These are phyloP conservation scores for Cryptus armator DNA, from an alignment of 2,888 invertebrate genomes.

Conservation along the genomic window DNA sequence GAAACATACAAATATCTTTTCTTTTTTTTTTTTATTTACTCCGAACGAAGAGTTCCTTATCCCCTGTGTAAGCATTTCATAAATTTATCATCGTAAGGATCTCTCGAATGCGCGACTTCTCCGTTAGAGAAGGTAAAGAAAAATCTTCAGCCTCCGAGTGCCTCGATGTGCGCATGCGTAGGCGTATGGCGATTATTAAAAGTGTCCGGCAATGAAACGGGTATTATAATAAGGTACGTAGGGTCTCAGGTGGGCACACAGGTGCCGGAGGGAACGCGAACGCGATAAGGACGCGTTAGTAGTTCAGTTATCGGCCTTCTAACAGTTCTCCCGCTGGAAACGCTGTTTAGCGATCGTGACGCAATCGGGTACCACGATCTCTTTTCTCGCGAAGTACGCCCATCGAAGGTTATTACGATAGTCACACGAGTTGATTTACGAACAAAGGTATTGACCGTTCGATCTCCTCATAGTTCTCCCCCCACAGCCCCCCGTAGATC, in stretches of 20 bases:
- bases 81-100: too few species aligned
- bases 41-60: background rate
- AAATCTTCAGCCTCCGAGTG: background rate
- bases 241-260: constrained; percentile 23
- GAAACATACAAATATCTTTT: background rate
- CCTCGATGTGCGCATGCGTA: background rate
- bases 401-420: constrained; percentile 60
- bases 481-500: background rate
- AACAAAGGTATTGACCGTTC: background rate
- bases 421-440: constrained; percentile 12
- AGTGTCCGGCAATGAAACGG: constrained; percentile 11
- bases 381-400: constrained; percentile 48
- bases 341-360: constrained; percentile 65
- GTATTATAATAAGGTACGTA: constrained; percentile 25
- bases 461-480: background rate
- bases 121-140: background rate
- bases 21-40: background rate
- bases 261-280: constrained; percentile 34
- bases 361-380: constrained; percentile 65
- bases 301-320: constrained; percentile 54
- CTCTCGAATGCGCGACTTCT: too few species aligned
- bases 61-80: background rate
- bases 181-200: constrained; percentile 8
- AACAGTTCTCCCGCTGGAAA: constrained; percentile 30
- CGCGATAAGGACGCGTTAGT: constrained; percentile 47